Percentiles rank a stretch among this genome's conserved stretches.
These are phyloP conservation scores for Haliaeetus leucogaster DNA, from an alignment of 2,113 vertebrate genomes.

Conservation along the genomic window DNA sequence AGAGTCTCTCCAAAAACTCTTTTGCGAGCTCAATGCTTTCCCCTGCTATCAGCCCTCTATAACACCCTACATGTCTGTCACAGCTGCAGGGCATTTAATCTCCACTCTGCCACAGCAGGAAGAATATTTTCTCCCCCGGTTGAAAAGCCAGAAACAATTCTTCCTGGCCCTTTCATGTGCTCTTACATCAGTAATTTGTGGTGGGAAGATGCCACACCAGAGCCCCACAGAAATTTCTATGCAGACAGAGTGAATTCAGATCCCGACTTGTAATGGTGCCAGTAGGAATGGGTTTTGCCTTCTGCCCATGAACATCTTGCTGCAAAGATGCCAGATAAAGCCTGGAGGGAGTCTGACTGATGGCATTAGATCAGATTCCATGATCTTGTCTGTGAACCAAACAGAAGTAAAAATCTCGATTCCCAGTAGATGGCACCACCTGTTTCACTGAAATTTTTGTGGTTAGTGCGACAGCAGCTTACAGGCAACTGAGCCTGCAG, in stretches of 20 bases:
- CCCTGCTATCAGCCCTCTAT: not conserved
- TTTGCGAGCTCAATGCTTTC: not conserved
- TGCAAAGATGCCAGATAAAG: not conserved
- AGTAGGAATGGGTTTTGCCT: not conserved
- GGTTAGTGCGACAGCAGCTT: not conserved
- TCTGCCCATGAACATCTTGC: not conserved
- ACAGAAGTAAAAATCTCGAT: not conserved
- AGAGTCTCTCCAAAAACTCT: not conserved
- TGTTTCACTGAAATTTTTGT: not conserved
- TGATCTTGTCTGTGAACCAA: not conserved
- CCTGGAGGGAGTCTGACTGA: not conserved
- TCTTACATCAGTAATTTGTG: not conserved
- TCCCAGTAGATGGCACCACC: conserved; percentile 16
- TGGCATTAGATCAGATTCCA: not conserved
- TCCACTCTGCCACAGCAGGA: not conserved
- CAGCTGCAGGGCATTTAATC: not conserved
- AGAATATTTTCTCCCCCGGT: not conserved
- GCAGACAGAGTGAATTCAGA: not conserved
- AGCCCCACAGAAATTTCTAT: not conserved
- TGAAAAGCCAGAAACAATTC: not conserved
- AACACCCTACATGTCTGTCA: not conserved
- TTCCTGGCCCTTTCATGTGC: not conserved
- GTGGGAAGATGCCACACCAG: not conserved
- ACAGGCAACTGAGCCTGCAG: not conserved
- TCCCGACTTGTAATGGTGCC: not conserved